Base-by-base conservation (phyloP, 2,113 vertebrate genomes). In the Megaceryle torquata region DNA sequence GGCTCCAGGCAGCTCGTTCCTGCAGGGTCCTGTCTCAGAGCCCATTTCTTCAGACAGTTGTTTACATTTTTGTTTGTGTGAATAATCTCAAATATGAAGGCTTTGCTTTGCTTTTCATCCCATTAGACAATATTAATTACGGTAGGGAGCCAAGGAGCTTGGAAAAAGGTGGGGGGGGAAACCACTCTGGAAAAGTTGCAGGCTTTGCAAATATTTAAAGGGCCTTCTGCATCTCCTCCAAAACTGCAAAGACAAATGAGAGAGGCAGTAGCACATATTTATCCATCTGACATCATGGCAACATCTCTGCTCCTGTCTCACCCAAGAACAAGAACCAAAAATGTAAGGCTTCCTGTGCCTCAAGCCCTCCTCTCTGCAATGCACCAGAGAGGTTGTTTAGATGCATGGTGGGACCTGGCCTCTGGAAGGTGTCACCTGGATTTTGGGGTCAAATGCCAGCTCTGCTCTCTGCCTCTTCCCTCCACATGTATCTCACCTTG, bases 1-100 rank as follows among this genome's bases (percentile, higher is more conserved):
- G 5, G 65, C 82, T 64, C 69, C 78, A 82, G 94, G 81, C 78
- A 87, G 65, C 82, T 54, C 16, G 1, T n/a, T 84, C 88, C 85
- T 74, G 22, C 78, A 57, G 44, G 74, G 35, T 53, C 67, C 78
- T 81, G 74, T 53, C 64, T 67, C 68, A 16, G 54, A 81, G 51
- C 46, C 53, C 10, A 0, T 63, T 86, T 77, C 75, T 93, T 64
- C 86, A 81, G 93, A 69, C 83, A 93, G 92, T 95, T 92, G 88
- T 93, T 96, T 95, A 95, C 96, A 93, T 96, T 96, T 93, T 60
- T 86, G 88, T 91, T 94, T 96, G 88, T 44, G 90, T 91, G 95
- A 96, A 96, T 89, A 94, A 97, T 96, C 92, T 96, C 86, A 96
- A 84, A 84, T 91, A 93, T 57, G 95, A 94, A 94, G 65, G 70